These are phyloP conservation scores for Nibea coibor DNA, from an alignment of 2,113 vertebrate species.

Conservation along the genomic window DNA sequence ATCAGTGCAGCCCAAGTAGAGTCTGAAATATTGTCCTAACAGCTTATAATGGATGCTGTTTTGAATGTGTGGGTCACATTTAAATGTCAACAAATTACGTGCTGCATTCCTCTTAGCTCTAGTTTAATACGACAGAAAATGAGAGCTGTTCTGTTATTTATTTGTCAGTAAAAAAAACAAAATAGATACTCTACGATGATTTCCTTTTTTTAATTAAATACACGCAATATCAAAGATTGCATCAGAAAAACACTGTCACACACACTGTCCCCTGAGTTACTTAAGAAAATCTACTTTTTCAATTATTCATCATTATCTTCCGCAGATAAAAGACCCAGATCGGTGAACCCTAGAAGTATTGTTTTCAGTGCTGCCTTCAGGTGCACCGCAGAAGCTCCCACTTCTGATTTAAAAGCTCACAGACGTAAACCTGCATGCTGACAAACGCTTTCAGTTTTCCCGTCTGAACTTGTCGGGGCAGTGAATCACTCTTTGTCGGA, in stretches of 20 bases:
- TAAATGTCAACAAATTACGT: background rate
- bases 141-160: background rate
- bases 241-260: background rate
- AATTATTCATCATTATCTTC: conserved; percentile 27
- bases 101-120: background rate
- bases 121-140: background rate
- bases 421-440: background rate
- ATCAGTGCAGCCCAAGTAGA: background rate
- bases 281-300: background rate
- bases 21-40: background rate
- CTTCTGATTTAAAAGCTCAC: background rate
- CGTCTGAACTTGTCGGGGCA: conserved; percentile 14
- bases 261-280: background rate
- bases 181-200: background rate
- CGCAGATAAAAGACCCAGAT: background rate
- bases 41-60: background rate
- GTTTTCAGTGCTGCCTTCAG: conserved; percentile 12
- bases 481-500: conserved; percentile 17
- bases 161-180: background rate
- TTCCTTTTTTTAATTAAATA: background rate
- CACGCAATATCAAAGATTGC: background rate
- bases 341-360: background rate
- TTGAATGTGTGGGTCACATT: background rate
- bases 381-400: too few species aligned
- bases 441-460: background rate